Evolutionary conservation across 2,113 vertebrate species (phyloP).

Genomic region (Nycticorax nycticorax): DNA sequence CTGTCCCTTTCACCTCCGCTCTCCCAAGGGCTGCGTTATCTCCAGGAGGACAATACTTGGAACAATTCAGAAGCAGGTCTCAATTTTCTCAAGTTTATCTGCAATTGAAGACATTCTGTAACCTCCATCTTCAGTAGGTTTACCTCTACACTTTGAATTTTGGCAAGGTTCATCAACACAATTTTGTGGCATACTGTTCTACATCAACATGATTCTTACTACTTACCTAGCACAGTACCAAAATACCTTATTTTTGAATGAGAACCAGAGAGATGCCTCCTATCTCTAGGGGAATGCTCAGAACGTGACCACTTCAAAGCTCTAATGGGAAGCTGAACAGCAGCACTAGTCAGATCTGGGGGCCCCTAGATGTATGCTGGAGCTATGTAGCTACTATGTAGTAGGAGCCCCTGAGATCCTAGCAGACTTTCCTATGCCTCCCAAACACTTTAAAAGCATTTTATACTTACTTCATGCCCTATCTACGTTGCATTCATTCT

Average conservation of each 20-base stretch:
- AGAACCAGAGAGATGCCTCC: background rate
- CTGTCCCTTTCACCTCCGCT: background rate
- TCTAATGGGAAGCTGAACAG: background rate
- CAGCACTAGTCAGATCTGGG: background rate
- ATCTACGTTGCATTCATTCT: background rate
- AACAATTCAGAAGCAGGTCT: conserved; percentile 17
- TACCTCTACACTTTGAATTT: background rate
- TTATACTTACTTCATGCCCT: background rate
- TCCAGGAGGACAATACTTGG: background rate
- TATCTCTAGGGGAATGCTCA: background rate
- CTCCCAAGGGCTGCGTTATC: background rate
- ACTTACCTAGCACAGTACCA: background rate
- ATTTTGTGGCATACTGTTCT: background rate
- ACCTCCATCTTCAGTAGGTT: background rate
- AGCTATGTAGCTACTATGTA: background rate
- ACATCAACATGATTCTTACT: background rate
- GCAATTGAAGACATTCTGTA: conserved; percentile 7
- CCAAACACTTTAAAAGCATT: background rate
- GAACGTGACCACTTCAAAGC: background rate
- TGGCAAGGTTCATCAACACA: background rate
- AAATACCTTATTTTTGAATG: background rate
- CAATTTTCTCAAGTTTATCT: conserved; percentile 24
- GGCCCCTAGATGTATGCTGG: background rate
- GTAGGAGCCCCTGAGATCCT: background rate
- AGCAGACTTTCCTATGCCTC: background rate